Evolutionary conservation across 2,888 invertebrate species (phyloP).

Genomic region (Lycocerus yunnanus): DNA sequence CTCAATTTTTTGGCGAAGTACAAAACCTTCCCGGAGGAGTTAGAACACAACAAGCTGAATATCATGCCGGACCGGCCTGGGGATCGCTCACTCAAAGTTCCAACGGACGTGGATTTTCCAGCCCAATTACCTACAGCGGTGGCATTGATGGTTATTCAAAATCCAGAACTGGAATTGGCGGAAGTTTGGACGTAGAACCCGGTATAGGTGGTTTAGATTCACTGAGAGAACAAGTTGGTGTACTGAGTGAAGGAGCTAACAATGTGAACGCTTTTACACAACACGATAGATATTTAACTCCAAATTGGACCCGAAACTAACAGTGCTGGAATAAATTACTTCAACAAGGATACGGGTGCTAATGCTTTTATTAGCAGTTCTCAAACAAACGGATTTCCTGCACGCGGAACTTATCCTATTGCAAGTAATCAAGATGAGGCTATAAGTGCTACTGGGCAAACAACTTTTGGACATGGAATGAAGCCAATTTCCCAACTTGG

Average conservation of each 20-base stretch:
- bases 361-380: conserved; percentile 6
- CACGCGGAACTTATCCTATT: conserved; percentile 10
- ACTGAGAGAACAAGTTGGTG: conserved; percentile 1
- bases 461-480: neutral
- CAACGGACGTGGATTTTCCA: neutral
- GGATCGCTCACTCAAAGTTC: conserved; percentile 6
- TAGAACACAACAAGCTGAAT: neutral
- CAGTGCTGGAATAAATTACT: conserved; percentile 6
- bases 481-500: neutral
- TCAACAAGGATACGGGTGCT: conserved; percentile 6
- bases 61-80: conserved; percentile 12
- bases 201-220: conserved; percentile 12
- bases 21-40: neutral
- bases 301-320: conserved; percentile 9
- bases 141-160: neutral
- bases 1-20: conserved; percentile 12
- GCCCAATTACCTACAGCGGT: neutral
- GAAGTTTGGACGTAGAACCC: neutral
- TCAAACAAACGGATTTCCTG: conserved; percentile 9
- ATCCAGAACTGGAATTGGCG: neutral
- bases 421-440: neutral
- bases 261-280: conserved; percentile 3
- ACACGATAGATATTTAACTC: conserved; percentile 7
- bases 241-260: conserved; percentile 1
- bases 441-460: neutral